A percentile compares a stretch with the other conserved stretches of the same genome.
Conservation (phyloP, 2,888 invertebrate species). For the Phlogophora meticulosa region DNA sequence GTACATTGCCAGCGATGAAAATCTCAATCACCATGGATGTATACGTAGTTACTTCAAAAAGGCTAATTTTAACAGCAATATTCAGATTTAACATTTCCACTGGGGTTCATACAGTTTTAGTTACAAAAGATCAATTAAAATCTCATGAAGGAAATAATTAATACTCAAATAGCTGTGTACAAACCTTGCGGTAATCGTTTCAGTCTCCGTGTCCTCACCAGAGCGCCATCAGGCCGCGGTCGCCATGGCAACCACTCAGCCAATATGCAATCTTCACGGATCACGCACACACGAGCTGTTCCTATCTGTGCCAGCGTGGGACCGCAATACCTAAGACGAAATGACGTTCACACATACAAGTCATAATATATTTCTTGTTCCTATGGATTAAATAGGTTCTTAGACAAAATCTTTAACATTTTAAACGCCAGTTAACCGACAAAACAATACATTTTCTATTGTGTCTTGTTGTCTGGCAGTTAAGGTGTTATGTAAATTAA, state of each 20-base stretch:
- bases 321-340: slow-evolving; percentile 79
- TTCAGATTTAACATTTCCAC: too few relatives aligned
- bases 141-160: not conserved
- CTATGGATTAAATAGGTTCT: too few relatives aligned
- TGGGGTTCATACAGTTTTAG: too few relatives aligned
- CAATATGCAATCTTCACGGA: slow-evolving; percentile 89
- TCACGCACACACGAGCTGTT: slow-evolving; percentile 87
- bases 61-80: too few relatives aligned
- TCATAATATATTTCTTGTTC: not conserved
- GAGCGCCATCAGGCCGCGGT: slow-evolving; percentile 88
- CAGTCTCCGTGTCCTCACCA: slow-evolving; percentile 85
- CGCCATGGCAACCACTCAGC: slow-evolving; percentile 92
- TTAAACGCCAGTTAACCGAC: too few relatives aligned
- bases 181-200: slow-evolving; percentile 86
- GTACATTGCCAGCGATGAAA: too few relatives aligned
- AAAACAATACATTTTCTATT: too few relatives aligned
- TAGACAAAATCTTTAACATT: too few relatives aligned
- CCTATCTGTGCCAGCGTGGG: slow-evolving; percentile 77
- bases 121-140: not conserved
- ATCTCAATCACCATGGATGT: too few relatives aligned
- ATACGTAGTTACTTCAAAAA: too few relatives aligned
- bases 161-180: slow-evolving; percentile 12
- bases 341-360: not conserved
- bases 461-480: too few relatives aligned
- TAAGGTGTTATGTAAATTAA: too few relatives aligned